Evolutionary conservation across 2,888 invertebrate species (phyloP), one percentile per base, ranked within the genome.

Genomic region (Leuctra nigra): DNA sequence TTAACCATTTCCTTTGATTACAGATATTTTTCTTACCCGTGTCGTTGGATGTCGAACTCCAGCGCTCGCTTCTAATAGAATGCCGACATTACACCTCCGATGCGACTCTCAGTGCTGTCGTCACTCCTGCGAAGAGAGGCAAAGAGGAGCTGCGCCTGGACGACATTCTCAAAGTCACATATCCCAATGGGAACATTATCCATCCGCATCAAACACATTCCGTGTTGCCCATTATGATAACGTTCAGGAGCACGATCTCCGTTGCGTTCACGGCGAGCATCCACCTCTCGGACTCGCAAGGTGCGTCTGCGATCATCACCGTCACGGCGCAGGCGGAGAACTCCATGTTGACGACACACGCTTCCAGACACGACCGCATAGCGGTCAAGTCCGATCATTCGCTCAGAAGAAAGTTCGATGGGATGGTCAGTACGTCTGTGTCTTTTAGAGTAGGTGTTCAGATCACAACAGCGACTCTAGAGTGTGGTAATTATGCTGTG

Each of bases 1-100:
- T n/a, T n/a, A n/a, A n/a, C n/a, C n/a, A n/a, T 18, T 39, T 39
- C 20, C 23, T 44, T 14, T 58, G 57, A 9, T 59, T 58, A 1
- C 65, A 69, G 54, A 61, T 73, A 22, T 69, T 66, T 52, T 67
- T 75, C 16, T 62, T 63, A 20, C 70, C 73, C 0, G 64, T 72
- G 11, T 69, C 69, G 1, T 55, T 72, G 11, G 63, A 59, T 33
- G 62, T 63, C 3, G 52, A 59, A 22, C 55, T 62, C 1, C 66
- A 68, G 25, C 61, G 64, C 39, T 62, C 25, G 18, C 61, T 71
- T 2, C 52, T 22, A 1, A 36, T 72, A 13, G 58, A 44, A 9
- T 56, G 62, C 20, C 62, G 0, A 11, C 25, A 55, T 38, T 38
- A 47, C 38, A 18, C 47, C 7, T 20, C 20, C 4, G 25, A 46